These are phyloP conservation scores for Holacanthus passer DNA, from an alignment of 2,113 vertebrate species.

Conservation along the genomic window DNA sequence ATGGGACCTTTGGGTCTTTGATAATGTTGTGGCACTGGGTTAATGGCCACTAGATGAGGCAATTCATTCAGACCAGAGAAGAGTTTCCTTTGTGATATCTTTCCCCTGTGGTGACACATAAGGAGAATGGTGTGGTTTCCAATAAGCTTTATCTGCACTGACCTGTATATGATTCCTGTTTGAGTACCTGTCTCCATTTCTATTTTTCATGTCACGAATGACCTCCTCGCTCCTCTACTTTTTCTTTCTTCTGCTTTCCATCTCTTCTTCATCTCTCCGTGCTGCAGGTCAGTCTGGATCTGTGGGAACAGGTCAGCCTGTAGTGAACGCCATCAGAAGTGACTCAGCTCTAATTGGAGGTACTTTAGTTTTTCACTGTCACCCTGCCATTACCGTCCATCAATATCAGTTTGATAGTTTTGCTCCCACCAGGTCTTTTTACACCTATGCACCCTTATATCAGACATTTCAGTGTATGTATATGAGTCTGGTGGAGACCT, in stretches of 20 bases:
- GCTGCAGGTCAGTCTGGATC: constrained; percentile 92
- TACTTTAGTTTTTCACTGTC: constrained; percentile 73
- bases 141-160: constrained; percentile 7
- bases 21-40: neutral
- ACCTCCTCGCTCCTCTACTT: neutral
- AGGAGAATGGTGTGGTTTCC: neutral
- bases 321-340: constrained; percentile 88
- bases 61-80: neutral
- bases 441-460: neutral
- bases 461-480: neutral
- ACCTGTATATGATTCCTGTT: neutral
- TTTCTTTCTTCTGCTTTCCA: constrained; percentile 8
- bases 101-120: neutral
- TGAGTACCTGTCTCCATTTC: neutral
- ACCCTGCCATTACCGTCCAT: neutral
- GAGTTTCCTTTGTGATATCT: constrained; percentile 3
- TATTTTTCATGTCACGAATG: neutral
- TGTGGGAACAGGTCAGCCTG: constrained; percentile 87
- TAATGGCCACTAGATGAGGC: constrained; percentile 1
- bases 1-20: constrained; percentile 4
- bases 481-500: neutral
- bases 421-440: neutral
- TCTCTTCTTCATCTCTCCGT: constrained; percentile 10
- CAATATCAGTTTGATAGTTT: neutral
- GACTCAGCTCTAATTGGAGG: constrained; percentile 96